Evolutionary conservation across 2,888 invertebrate genomes (phyloP).

Genomic region (Trichogramma dendrolimi): DNA sequence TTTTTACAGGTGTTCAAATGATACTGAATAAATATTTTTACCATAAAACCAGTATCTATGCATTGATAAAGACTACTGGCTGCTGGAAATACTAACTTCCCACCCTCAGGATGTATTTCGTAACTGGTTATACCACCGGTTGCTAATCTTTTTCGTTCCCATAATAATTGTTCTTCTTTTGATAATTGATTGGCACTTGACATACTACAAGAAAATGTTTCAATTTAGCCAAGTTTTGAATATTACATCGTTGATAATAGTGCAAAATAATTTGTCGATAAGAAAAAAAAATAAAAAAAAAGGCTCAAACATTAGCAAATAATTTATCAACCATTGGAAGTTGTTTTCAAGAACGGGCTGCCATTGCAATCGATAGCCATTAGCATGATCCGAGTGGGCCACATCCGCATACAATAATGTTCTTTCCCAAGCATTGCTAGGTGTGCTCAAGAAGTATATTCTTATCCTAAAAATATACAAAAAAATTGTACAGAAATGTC

Average conservation of each 20-base stretch:
- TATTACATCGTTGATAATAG: neutral
- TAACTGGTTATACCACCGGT: constrained; percentile 94
- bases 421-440: constrained; percentile 84
- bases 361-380: constrained; percentile 67
- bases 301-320: neutral
- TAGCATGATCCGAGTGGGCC: constrained; percentile 60
- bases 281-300: constrained; percentile 5
- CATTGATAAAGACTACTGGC: constrained; percentile 85
- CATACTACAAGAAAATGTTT: constrained; percentile 35
- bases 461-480: constrained; percentile 59
- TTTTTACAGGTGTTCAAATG: no score
- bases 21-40: constrained; percentile 46
- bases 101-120: constrained; percentile 76
- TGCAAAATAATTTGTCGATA: constrained; percentile 12
- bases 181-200: constrained; percentile 65
- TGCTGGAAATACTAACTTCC: constrained; percentile 86
- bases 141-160: constrained; percentile 86
- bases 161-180: constrained; percentile 82
- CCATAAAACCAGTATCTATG: constrained; percentile 67
- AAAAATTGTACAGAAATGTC: neutral
- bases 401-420: constrained; percentile 84
- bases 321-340: constrained; percentile 52
- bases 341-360: constrained; percentile 77
- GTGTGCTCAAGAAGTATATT: constrained; percentile 85
- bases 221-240: constrained; percentile 15